These are phyloP conservation scores for Bubalus kerabau DNA, from an alignment of 2,113 vertebrate species.

Conservation along the genomic window DNA sequence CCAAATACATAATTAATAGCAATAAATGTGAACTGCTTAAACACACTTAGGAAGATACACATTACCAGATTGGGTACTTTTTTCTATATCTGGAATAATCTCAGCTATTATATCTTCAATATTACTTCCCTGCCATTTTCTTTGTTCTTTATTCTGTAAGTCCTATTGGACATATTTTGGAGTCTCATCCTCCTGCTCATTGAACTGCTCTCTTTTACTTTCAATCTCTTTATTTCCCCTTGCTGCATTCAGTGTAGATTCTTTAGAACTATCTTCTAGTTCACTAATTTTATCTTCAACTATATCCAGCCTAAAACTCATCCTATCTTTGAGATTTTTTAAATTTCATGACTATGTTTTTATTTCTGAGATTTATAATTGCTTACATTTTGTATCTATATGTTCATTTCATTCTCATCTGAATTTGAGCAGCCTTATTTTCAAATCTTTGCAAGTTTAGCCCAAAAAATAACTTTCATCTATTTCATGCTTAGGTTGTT, in stretches of 20 bases:
- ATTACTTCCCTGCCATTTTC: neutral
- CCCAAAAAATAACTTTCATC: neutral
- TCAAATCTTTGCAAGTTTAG: neutral
- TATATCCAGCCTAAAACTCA: neutral
- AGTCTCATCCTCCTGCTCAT: neutral
- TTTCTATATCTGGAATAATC: neutral
- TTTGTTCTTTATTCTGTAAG: neutral
- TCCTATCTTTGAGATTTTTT: neutral
- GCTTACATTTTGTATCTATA: neutral
- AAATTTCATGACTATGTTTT: neutral
- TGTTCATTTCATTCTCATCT: neutral
- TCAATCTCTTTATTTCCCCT: neutral
- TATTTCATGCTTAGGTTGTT: neutral
- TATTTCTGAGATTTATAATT: neutral
- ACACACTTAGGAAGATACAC: neutral
- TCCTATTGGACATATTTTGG: neutral
- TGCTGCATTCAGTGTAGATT: neutral
- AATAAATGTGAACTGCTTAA: neutral
- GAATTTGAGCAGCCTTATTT: neutral
- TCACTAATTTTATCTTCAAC: neutral
- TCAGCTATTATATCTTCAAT: neutral
- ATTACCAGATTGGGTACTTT: neutral
- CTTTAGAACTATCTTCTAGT: neutral
- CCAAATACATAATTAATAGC: neutral
- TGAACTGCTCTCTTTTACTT: neutral